A percentile compares a stretch with the other conserved stretches of the same genome.
These are phyloP conservation scores for Drosophila infuscata DNA, from an alignment of 2,888 invertebrate genomes.

Conservation along the genomic window DNA sequence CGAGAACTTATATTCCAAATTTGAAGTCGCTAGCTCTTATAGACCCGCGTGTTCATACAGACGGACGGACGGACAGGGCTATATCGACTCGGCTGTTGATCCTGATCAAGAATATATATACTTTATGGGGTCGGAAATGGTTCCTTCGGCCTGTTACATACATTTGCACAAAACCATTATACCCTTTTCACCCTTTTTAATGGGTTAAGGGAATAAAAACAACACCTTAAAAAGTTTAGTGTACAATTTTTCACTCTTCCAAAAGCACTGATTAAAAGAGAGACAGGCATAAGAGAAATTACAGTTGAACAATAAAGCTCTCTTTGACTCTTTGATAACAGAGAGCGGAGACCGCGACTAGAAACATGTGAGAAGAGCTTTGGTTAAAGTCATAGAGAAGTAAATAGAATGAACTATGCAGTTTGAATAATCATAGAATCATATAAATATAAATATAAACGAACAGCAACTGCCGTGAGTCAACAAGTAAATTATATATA, in stretches of 20 bases:
- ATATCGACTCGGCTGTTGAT: no score
- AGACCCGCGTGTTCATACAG: no score
- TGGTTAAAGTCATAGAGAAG: background rate
- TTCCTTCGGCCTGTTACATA: no score
- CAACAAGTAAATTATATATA: background rate
- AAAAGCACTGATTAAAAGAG: background rate
- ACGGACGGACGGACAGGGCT: no score
- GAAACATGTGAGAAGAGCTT: background rate
- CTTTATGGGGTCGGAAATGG: no score
- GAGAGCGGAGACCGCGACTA: no score
- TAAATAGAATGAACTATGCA: background rate
- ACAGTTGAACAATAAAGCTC: background rate
- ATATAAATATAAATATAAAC: background rate
- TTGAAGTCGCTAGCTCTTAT: no score
- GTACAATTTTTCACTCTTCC: background rate
- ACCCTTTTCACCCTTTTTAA: no score
- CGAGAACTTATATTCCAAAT: no score
- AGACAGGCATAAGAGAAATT: background rate
- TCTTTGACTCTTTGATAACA: background rate
- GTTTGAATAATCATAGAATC: background rate
- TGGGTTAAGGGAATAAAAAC: background rate
- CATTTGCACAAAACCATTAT: no score
- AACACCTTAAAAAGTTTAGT: background rate
- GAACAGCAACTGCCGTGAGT: background rate
- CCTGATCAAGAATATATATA: no score